Evolutionary conservation across 2,113 vertebrate genomes (phyloP), one percentile per base, ranked within the genome.

Genomic region (Maylandia zebra): DNA sequence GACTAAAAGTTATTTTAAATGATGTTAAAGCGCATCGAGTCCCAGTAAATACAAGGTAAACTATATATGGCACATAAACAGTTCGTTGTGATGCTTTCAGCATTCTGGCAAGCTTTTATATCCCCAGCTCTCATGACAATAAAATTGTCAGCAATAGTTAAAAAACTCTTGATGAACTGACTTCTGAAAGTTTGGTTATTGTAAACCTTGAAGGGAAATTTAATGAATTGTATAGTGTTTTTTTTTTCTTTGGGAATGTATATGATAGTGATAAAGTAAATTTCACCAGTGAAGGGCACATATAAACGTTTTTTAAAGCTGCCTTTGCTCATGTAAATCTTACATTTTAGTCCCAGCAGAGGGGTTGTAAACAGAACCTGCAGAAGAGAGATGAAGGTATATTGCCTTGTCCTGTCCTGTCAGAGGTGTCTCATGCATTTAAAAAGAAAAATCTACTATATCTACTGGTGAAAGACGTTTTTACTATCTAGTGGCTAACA

Each of bases 161-260:
- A 86, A 90, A 86, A 91, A 88, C 24, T 88, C 53, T 86, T 83
- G 81, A 92, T 89, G 61, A 87, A 78, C 61, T 84, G 69, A 85
- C 87, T 88, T 90, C 69, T 87, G 53, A 90, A 91, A 83, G 90
- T 93, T 89, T 85, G 56, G 59, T 89, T 89, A 92, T 91, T 90
- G 83, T 69, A 38, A 89, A 90, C 80, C 81, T 90, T 88, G 80
- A 83, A 84, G 56, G 85, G 64, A 88, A 56, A 84, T 88, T 80
- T 87, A 84, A 89, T 88, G 52, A 90, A 82, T 79, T 13, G 8
- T 59, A 17, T 45, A 19, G 48, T 56, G 43, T 43, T 74, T 74
- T 59, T 55, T 57, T 48, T 69, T 83, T 83, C 78, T 83, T 80
- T 36, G 19, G 10, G 87, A 83, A 88, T 91, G 78, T 86, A 88